Conservation (phyloP, 2,888 invertebrate species). For the Epicampocera succincta region DNA sequence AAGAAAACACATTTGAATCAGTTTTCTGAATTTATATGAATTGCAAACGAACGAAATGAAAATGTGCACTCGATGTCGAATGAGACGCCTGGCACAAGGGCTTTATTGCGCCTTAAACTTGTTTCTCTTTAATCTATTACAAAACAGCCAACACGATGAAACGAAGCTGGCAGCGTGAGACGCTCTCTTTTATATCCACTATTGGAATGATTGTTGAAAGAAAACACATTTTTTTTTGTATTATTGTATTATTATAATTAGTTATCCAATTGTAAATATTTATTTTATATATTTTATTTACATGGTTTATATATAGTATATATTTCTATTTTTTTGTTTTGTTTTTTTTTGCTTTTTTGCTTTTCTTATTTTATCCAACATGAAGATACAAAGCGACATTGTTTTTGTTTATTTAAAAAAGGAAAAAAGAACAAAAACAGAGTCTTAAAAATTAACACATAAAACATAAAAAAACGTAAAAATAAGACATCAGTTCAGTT, state of each 20-base stretch:
- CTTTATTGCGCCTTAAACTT: too few relatives aligned
- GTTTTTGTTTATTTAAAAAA: slow-evolving; percentile 42
- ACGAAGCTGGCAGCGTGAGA: too few relatives aligned
- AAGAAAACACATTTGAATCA: too few relatives aligned
- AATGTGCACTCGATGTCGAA: too few relatives aligned
- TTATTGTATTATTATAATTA: too few relatives aligned
- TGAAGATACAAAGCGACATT: slow-evolving; percentile 47
- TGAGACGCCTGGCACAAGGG: too few relatives aligned
- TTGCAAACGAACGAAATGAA: too few relatives aligned
- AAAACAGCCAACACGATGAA: too few relatives aligned
- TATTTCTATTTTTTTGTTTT: slow-evolving; percentile 31
- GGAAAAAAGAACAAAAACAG: too few relatives aligned
- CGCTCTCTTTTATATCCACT: too few relatives aligned
- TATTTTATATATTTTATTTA: slow-evolving; percentile 53
- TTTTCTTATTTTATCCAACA: slow-evolving; percentile 35
- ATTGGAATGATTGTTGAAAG: not conserved
- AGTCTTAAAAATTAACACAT: slow-evolving; percentile 44
- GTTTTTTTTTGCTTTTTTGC: slow-evolving; percentile 26
- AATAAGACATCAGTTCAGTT: slow-evolving; percentile 60
- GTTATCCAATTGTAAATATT: slow-evolving; percentile 66
- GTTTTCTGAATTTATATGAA: too few relatives aligned
- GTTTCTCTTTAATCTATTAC: too few relatives aligned
- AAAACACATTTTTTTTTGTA: slow-evolving; percentile 26
- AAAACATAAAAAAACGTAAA: slow-evolving; percentile 37
- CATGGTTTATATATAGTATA: slow-evolving; percentile 31